Conservation (phyloP, 1,140 invertebrate species). For the Cephus cinctus region DNA sequence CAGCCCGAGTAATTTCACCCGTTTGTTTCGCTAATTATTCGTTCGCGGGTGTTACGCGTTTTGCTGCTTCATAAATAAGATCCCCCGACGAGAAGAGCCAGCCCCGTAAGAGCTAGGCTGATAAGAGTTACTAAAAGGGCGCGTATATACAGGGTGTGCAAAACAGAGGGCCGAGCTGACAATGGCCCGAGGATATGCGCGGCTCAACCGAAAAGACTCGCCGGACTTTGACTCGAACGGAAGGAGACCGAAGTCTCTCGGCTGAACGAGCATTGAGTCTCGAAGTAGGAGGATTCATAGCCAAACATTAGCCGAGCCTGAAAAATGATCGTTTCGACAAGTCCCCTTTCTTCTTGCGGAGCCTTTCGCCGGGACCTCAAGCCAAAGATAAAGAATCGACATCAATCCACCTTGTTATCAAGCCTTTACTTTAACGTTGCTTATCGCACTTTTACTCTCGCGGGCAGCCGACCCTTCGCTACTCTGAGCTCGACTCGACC, state of each 20-base stretch:
- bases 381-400: conserved; percentile 17
- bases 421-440: conserved; percentile 1
- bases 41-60: conserved; percentile 15
- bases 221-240: no score
- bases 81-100: conserved; percentile 18
- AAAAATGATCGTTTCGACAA: conserved; percentile 16
- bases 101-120: no score
- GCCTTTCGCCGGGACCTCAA: not conserved
- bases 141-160: no score
- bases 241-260: no score
- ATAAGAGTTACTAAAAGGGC: no score
- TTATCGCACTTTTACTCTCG: conserved; percentile 6
- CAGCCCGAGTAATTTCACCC: conserved; percentile 35
- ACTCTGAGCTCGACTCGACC: not conserved
- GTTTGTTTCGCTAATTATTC: conserved; percentile 45
- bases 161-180: no score
- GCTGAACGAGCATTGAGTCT: no score
- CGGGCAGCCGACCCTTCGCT: not conserved
- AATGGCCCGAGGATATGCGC: no score
- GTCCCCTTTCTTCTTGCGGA: not conserved
- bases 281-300: no score
- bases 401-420: conserved; percentile 17
- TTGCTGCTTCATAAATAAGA: conserved; percentile 24
- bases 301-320: no score
- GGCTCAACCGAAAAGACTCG: no score